These are phyloP conservation scores for Scotopteryx bipunctaria DNA, from an alignment of 2,888 invertebrate genomes.

Conservation along the genomic window DNA sequence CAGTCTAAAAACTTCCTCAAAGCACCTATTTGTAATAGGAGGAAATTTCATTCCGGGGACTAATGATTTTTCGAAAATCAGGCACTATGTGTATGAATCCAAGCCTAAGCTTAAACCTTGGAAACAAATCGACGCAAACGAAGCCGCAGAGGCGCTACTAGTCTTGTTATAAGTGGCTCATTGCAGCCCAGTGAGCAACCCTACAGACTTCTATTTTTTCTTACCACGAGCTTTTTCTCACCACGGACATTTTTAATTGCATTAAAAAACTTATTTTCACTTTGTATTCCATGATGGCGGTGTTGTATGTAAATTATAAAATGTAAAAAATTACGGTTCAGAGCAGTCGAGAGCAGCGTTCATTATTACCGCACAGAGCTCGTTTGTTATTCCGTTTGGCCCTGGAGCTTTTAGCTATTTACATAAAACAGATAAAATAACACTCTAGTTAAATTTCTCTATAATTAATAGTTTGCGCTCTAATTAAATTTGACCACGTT, in stretches of 20 bases:
- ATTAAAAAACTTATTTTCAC: conserved; percentile 55
- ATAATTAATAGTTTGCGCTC: conserved; percentile 4
- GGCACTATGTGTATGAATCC: too few relatives aligned
- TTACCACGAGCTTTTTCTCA: conserved; percentile 33
- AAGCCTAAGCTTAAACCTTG: too few relatives aligned
- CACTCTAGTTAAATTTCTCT: background rate
- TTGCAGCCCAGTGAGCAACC: conserved; percentile 10
- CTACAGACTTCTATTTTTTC: conserved; percentile 14
- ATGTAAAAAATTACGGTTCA: conserved; percentile 28
- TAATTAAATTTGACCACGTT: conserved; percentile 1
- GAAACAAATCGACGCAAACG: background rate
- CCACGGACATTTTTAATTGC: conserved; percentile 49
- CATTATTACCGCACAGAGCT: conserved; percentile 17
- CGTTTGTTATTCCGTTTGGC: conserved; percentile 24
- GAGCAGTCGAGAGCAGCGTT: conserved; percentile 10
- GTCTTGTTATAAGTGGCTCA: conserved; percentile 15
- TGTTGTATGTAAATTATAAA: conserved; percentile 46
- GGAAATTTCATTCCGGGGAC: too few relatives aligned
- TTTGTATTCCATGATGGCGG: conserved; percentile 42
- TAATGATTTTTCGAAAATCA: background rate
- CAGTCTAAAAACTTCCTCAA: background rate
- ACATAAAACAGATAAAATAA: conserved; percentile 9
- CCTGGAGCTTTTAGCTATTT: conserved; percentile 17
- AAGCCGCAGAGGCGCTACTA: background rate
- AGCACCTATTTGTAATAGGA: too few relatives aligned